Conservation (phyloP, 1,140 invertebrate genomes). For the Ptiloglossa arizonensis region DNA sequence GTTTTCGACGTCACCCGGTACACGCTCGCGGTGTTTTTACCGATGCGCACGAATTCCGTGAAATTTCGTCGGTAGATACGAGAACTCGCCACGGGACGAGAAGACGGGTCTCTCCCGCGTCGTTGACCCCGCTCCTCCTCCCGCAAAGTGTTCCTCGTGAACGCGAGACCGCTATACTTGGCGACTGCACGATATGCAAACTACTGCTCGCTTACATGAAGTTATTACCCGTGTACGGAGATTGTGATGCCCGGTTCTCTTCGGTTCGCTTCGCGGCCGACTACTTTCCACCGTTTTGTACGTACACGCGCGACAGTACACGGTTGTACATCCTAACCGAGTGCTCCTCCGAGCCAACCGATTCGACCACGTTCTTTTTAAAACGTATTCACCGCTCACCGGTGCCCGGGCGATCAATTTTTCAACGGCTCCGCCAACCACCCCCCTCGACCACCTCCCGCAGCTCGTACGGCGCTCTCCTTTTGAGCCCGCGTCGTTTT, state of each 20-base stretch:
- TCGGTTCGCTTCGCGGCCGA: not conserved
- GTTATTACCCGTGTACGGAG: constrained; percentile 49
- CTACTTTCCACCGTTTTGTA: not conserved
- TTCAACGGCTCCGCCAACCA: too few relatives aligned
- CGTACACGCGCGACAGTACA: too few relatives aligned
- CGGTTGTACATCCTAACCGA: not conserved
- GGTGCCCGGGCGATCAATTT: not conserved
- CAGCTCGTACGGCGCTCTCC: not conserved
- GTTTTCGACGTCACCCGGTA: too few relatives aligned
- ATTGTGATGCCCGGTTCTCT: constrained; percentile 22
- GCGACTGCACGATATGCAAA: constrained; percentile 52
- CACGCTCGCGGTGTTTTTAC: not conserved
- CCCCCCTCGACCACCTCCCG: too few relatives aligned
- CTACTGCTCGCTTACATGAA: constrained; percentile 36
- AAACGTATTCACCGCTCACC: not conserved
- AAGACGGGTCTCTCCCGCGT: constrained; percentile 13
- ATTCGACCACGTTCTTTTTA: not conserved
- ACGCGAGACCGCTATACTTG: constrained; percentile 7
- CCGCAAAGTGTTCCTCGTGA: constrained; percentile 1
- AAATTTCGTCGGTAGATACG: constrained; percentile 13
- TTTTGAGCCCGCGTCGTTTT: not conserved
- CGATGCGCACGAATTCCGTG: not conserved
- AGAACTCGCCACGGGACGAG: not conserved
- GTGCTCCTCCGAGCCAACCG: not conserved
- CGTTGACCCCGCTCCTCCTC: constrained; percentile 18